phyloP scores from a whole-genome alignment of 2,888 invertebrate genomes.

The Morpho deidamia region DNA sequence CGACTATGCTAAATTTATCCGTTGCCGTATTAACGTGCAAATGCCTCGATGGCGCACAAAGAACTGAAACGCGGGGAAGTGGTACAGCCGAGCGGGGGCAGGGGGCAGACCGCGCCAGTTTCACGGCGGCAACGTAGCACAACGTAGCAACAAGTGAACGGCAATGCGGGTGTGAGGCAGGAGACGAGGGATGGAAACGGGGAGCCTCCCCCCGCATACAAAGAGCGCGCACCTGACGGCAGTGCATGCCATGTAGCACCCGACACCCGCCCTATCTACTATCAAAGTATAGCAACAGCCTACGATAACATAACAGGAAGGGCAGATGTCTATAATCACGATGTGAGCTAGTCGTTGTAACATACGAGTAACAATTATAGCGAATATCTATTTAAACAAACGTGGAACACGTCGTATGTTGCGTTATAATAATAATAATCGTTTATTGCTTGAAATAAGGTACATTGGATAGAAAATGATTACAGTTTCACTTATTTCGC shows the following conservation, averaged over 20 bases:
- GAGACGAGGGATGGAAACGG: slow-evolving; percentile 39
- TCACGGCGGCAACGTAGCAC: slow-evolving; percentile 50
- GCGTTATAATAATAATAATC: no score
- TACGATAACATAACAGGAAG: slow-evolving; percentile 46
- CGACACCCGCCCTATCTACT: slow-evolving; percentile 35
- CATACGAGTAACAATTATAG: background rate
- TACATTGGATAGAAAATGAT: no score
- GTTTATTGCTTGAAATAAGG: no score
- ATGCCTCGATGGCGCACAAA: slow-evolving; percentile 69
- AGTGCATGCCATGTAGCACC: slow-evolving; percentile 41
- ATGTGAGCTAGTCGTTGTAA: slow-evolving; percentile 11
- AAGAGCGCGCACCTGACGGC: slow-evolving; percentile 63
- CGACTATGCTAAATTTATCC: slow-evolving; percentile 48
- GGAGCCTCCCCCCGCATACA: slow-evolving; percentile 43
- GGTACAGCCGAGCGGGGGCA: slow-evolving; percentile 47
- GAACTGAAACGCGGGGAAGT: slow-evolving; percentile 72
- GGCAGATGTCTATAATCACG: slow-evolving; percentile 59
- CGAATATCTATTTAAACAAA: slow-evolving; percentile 1
- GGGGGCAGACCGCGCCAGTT: slow-evolving; percentile 57
- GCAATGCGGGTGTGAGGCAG: slow-evolving; percentile 50
- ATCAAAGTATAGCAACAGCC: slow-evolving; percentile 31
- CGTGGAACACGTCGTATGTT: background rate
- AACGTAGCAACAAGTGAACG: slow-evolving; percentile 76
- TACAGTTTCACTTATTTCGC: no score
- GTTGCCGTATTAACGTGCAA: slow-evolving; percentile 56